Percentiles rank a stretch among this genome's conserved stretches.
These are phyloP conservation scores for Halcyon smyrnensis DNA, from an alignment of 2,797 vertebrate genomes.

Conservation along the genomic window DNA sequence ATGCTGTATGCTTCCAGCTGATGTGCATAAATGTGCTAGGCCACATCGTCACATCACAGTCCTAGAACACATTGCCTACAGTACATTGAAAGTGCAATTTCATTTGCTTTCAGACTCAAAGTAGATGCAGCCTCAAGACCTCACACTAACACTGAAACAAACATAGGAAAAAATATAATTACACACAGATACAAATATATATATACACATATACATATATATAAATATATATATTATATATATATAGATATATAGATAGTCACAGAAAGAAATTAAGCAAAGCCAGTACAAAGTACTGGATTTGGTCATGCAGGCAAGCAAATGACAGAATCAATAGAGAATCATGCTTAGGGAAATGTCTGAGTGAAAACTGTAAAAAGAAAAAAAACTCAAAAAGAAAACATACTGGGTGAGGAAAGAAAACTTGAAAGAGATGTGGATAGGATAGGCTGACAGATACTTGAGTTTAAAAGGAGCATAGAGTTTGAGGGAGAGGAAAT, in stretches of 20 bases:
- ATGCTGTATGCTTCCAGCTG: slow-evolving; percentile 85
- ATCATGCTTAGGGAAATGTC: slow-evolving; percentile 71
- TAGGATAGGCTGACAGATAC: slow-evolving; percentile 44
- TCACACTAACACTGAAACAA: slow-evolving; percentile 77
- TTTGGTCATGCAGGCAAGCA: slow-evolving; percentile 87
- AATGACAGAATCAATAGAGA: slow-evolving; percentile 74
- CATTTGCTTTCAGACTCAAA: slow-evolving; percentile 77
- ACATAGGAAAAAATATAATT: slow-evolving; percentile 68
- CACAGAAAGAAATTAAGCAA: slow-evolving; percentile 76
- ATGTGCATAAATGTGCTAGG: slow-evolving; percentile 85
- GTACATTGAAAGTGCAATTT: slow-evolving; percentile 74
- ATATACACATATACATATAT: slow-evolving; percentile 12
- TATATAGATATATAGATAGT: slow-evolving; percentile 54
- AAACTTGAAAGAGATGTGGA: neutral
- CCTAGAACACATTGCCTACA: slow-evolving; percentile 74
- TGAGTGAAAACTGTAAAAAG: neutral
- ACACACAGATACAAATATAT: slow-evolving; percentile 42
- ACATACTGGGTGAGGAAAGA: neutral
- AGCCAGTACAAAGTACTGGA: slow-evolving; percentile 74
- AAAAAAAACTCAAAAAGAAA: neutral
- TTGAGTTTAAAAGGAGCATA: slow-evolving; percentile 22
- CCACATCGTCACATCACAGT: slow-evolving; percentile 89
- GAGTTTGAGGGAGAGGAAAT: slow-evolving; percentile 44
- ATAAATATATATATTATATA: neutral
- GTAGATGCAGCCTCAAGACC: slow-evolving; percentile 79